Base-by-base conservation (phyloP, 92 coral and sea anemone species). In the Meandrina meandrites region DNA sequence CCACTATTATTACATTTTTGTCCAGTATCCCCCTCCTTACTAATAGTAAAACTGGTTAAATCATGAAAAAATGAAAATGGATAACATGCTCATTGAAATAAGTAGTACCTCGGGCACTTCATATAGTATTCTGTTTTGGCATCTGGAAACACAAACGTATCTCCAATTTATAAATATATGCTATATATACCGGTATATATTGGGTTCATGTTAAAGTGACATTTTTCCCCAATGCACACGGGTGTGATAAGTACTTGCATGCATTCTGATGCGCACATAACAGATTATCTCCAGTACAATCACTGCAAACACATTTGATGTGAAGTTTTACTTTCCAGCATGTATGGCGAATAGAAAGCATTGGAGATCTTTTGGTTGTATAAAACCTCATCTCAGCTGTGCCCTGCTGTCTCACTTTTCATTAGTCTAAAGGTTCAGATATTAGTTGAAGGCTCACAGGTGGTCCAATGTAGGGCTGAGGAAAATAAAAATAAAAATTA, bases 401-500 rank as follows among this genome's bases (percentile, higher is more conserved):
- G 67, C 67, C 18, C 67, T 58, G 2, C 5, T 21, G 6, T 58
- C 67, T 58, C 67, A 18, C 24, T 19, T 75, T 47, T 82, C 31
- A 71, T 67, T 42, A 54, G 27, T 80, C 89, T 6, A 40, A 47
- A 15, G 81, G 78, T 62, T n/a, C 62, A 21, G 84, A 79, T 31
- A 89, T 74, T 21, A 78, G 32, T 24, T 84, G 53, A 24, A 67
- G 79, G 45, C 42, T 54, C 18, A 89, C 89, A 17, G 58, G 64
- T 36, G 91, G 91, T 67, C 91, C 91, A 30, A 51, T 84, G 91
- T 89, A 89, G 8, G 78, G 84, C 91, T 89, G 71, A 48, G 47
- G 22, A 77, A 35, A 37, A 31, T 62, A 17, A 53, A 78, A 50
- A 18, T 19, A n/a, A 18, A 2, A 22, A 64, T 22, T 19, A n/a